Percentiles rank a stretch among this genome's conserved stretches.
Evolutionary conservation across 2,797 vertebrate genomes (phyloP).

Genomic region (Sebastes hubbsi): DNA sequence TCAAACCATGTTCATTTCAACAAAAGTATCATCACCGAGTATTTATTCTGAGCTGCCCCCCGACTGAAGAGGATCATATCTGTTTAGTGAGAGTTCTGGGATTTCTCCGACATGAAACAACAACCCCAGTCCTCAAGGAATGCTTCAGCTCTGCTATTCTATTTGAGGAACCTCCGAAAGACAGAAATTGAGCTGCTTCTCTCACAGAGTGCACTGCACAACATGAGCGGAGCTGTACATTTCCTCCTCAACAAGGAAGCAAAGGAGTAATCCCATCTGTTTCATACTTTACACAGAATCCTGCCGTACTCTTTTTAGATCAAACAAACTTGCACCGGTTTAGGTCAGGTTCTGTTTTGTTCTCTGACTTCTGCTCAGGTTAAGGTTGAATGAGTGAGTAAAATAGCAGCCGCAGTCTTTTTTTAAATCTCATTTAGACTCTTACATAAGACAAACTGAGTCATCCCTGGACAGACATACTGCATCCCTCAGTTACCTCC

Average conservation of each 20-base stretch:
- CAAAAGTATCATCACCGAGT: not conserved
- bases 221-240: slow-evolving; percentile 11
- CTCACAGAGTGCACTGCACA: slow-evolving; percentile 24
- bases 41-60: slow-evolving; percentile 28
- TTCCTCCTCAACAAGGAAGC: slow-evolving; percentile 13
- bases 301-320: not conserved
- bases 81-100: slow-evolving; percentile 13
- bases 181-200: slow-evolving; percentile 30
- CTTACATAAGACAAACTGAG: slow-evolving; percentile 58
- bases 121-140: slow-evolving; percentile 42
- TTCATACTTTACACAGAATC: not conserved
- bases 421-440: slow-evolving; percentile 27
- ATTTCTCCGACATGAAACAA: slow-evolving; percentile 46
- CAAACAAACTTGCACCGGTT: not conserved
- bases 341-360: slow-evolving; percentile 13
- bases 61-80: slow-evolving; percentile 12
- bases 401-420: slow-evolving; percentile 21
- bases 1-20: slow-evolving; percentile 8
- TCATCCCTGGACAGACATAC: slow-evolving; percentile 45
- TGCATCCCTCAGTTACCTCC: slow-evolving; percentile 30
- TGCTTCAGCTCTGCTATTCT: slow-evolving; percentile 36
- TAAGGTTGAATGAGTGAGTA: slow-evolving; percentile 19
- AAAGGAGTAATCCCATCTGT: slow-evolving; percentile 16
- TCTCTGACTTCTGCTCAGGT: slow-evolving; percentile 7
- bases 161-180: slow-evolving; percentile 38